phyloP scores from a whole-genome alignment of 1,140 invertebrate species.

The Amphibalanus amphitrite region DNA sequence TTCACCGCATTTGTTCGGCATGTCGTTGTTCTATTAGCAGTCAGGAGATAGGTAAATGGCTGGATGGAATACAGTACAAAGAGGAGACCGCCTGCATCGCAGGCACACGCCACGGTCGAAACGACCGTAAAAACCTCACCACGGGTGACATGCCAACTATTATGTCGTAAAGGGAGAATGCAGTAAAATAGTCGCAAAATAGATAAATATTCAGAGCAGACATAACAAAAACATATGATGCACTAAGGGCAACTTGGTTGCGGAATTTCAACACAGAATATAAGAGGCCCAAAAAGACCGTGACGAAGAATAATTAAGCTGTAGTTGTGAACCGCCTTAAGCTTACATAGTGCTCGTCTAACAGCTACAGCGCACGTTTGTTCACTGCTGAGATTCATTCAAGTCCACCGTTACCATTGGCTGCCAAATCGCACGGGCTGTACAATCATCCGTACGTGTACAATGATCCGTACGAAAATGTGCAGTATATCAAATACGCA shows the following conservation, averaged over 20 bases:
- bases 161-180: no score
- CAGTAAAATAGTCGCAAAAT: background rate
- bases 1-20: no score
- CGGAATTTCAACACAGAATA: constrained; percentile 23
- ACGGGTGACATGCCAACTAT: background rate
- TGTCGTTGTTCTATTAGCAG: no score
- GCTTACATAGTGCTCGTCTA: background rate
- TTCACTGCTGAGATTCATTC: background rate
- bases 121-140: no score
- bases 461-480: background rate
- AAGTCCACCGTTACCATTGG: background rate
- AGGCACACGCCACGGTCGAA: no score
- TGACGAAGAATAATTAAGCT: background rate
- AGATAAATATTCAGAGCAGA: background rate
- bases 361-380: background rate
- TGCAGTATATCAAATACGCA: background rate
- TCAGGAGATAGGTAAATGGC: no score
- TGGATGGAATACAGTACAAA: no score
- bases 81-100: no score
- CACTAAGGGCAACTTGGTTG: constrained; percentile 24
- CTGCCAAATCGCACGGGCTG: background rate
- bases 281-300: background rate
- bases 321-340: background rate
- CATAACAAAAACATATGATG: background rate
- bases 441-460: background rate